Base-by-base conservation (phyloP, 2,113 vertebrate species). In the Lanius collurio region DNA sequence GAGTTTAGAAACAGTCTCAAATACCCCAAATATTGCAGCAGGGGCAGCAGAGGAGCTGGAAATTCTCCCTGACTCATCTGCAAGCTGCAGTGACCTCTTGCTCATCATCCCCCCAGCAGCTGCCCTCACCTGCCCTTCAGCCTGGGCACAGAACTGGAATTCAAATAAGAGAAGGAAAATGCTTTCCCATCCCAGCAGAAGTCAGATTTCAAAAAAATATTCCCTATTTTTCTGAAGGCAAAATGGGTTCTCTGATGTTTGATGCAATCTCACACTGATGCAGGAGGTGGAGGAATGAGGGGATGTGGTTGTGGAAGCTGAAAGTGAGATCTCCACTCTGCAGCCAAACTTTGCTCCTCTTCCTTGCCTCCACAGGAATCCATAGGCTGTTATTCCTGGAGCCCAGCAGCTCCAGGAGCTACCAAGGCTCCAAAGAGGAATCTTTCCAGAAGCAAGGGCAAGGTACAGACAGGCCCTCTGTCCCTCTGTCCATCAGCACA, bases 391-490 rank as follows among this genome's bases (percentile, higher is more conserved):
- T 47, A 37, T 27, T 44, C 30, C 23, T 65, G 70, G 27, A 46
- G 27, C 31, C 20, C 67, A 47, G 68, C 2, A 6, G 28, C 59
- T 87, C 20, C 74, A 78, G 46, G 15, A 87, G 23, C 33, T 69
- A n/a, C 56, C 56, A 75, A 26, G 10, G 6, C 11, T 60, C 24
- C 52, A 41, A 44, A 57, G 37, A 83, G 6, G 22, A 67, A 44
- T 62, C 9, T 5, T 63, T 5, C 6, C 10, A 4, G 44, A 26
- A 68, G 57, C 37, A 53, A 46, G 23, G 11, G 4, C 6, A 87
- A 46, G 7, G 7, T 10, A 37, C 41, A 75, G 22, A 41, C 37
- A 4, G 0, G 9, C 2, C 3, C 9, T 49, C 33, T 71, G 52
- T 71, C 28, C 26, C 10, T 0, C 10, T 52, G 27, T 27, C 77